Evolutionary conservation across 2,113 vertebrate species (phyloP).

Genomic region (Pygoscelis antarcticus): DNA sequence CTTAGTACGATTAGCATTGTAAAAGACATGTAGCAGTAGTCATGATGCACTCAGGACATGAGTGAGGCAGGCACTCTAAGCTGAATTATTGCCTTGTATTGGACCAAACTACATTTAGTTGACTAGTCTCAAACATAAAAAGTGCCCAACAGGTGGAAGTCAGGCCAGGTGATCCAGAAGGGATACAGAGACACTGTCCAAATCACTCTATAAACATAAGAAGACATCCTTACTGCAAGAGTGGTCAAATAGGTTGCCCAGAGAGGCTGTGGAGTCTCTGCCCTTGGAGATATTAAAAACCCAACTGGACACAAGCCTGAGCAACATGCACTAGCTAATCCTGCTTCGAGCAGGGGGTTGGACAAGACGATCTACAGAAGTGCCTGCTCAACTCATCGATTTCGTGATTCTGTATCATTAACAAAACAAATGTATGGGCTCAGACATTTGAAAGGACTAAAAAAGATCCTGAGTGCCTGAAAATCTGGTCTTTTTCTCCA

Average conservation of each 20-base stretch:
- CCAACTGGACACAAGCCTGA: background rate
- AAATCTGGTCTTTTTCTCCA: background rate
- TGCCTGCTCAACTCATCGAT: background rate
- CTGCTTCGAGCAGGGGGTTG: background rate
- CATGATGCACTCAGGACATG: background rate
- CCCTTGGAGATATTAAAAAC: background rate
- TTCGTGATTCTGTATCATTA: background rate
- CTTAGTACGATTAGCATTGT: background rate
- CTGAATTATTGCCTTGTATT: background rate
- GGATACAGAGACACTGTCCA: background rate
- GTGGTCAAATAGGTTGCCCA: background rate
- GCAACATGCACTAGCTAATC: background rate
- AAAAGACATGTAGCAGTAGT: background rate
- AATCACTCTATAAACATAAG: background rate
- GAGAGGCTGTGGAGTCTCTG: rapidly evolving
- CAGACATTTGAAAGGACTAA: background rate
- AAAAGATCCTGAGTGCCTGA: background rate
- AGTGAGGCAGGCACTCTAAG: background rate
- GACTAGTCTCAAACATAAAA: background rate
- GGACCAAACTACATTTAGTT: background rate
- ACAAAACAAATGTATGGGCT: background rate
- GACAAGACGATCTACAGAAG: background rate
- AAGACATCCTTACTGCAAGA: background rate
- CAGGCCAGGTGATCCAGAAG: background rate
- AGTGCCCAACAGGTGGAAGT: background rate